Base-by-base conservation (phyloP, 2,888 invertebrate species). In the Oscheius onirici region DNA sequence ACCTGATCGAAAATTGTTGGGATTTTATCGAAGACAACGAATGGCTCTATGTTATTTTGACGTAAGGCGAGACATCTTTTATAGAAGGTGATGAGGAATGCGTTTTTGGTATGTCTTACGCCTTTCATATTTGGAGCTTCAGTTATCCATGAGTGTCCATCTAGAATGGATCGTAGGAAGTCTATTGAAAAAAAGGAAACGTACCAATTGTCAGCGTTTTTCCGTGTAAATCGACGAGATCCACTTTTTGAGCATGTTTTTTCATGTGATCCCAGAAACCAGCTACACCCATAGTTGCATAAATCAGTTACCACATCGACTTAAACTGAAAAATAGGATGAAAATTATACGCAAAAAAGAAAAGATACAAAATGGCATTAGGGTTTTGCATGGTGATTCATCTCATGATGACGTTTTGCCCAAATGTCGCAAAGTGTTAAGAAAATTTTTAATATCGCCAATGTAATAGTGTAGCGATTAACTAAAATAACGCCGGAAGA, bases 61-160 rank as follows among this genome's bases (percentile, higher is more conserved):
- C 52, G 58, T 0, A 78, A 55, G 15, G 60, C 66, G 46, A 68
- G 72, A 49, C 74, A 76, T 65, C 79, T 55, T 11, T 71, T 72
- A 63, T 68, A 76, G 57, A 81, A 78, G 0, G 77, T 76, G 22
- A 75, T 43, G 10, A 81, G 65, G 65, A 69, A 79, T 41, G 54
- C 71, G 41, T 63, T 22, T 20, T 63, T 49, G 1, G 51, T 44
- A 63, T 71, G 17, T 28, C 71, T 44, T 15, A 63, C 51, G 49
- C 79, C 73, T 52, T 78, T 74, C 13, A 78, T 77, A 46, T 68
- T 63, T 0, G 72, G 22, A 26, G 74, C 68, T 34, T 81, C 79
- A 17, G 74, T 75, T 17, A 81, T 34, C 81, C 81, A 80, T 24
- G 78, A 76, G 24, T 81, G 81, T 0, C 81, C 81, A 58, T 81